Conservation (phyloP, 1,140 invertebrate genomes). For the Cecropterus lyciades region DNA sequence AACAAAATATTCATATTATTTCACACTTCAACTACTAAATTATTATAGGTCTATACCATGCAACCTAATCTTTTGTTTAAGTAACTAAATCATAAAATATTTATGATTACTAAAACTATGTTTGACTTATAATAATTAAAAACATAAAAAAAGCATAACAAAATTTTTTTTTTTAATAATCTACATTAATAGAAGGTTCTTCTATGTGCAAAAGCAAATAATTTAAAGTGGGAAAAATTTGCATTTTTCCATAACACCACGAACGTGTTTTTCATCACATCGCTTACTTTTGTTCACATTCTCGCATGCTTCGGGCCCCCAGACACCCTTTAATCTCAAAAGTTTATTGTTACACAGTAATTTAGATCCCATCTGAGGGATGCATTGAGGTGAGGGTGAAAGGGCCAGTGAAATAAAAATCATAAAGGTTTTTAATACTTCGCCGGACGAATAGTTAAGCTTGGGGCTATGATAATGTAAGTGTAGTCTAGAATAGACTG, state of each 20-base stretch:
- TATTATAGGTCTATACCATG: no score
- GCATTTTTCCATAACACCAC: conserved; percentile 7
- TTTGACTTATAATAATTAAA: no score
- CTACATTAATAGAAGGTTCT: no score
- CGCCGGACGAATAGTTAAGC: conserved; percentile 11
- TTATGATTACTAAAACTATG: no score
- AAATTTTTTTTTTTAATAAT: no score
- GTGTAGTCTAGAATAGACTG: background rate
- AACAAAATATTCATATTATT: no score
- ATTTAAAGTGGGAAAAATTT: conserved; percentile 21
- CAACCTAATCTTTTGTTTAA: no score
- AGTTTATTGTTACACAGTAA: conserved; percentile 73
- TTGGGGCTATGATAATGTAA: conserved; percentile 18
- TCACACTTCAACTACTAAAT: no score
- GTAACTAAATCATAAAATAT: no score
- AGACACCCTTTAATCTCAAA: conserved; percentile 78
- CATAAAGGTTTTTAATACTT: conserved; percentile 29
- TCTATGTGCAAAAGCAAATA: conserved; percentile 2
- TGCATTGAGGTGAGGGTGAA: conserved; percentile 57
- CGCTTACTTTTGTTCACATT: conserved; percentile 50
- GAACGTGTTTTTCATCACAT: conserved; percentile 34
- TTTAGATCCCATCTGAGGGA: conserved; percentile 73
- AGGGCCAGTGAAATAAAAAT: conserved; percentile 43
- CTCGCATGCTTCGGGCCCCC: conserved; percentile 55
- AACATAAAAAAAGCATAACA: background rate